These are phyloP conservation scores for Polylopha cassiicola DNA, from an alignment of 2,888 invertebrate species.

Conservation along the genomic window DNA sequence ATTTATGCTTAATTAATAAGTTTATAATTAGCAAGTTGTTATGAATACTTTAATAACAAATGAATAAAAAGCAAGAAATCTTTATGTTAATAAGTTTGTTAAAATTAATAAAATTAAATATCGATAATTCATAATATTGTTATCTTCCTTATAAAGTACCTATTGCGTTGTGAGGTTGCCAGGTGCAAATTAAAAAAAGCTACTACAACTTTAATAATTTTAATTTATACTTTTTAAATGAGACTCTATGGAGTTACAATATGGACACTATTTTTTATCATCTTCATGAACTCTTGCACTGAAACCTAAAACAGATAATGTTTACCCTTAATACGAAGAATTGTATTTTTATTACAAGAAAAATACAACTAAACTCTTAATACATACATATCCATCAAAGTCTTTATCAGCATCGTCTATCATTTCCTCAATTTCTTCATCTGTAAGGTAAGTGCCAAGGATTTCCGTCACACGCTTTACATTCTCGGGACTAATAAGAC, in stretches of 20 bases:
- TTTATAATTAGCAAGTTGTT: too few relatives aligned
- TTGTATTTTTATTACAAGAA: too few relatives aligned
- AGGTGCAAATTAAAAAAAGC: constrained; percentile 5
- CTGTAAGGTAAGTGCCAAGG: constrained; percentile 52
- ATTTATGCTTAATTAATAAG: too few relatives aligned
- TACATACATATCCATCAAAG: constrained; percentile 56
- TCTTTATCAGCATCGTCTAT: constrained; percentile 69
- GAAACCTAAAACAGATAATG: constrained; percentile 48
- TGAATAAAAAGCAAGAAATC: too few relatives aligned
- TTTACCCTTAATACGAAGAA: too few relatives aligned
- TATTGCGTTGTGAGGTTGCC: background rate
- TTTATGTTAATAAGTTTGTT: too few relatives aligned
- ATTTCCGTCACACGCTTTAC: constrained; percentile 55
- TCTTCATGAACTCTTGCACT: constrained; percentile 63
- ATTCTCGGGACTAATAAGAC: constrained; percentile 59
- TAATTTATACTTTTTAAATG: background rate
- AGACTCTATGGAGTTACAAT: constrained; percentile 54
- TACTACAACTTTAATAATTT: background rate
- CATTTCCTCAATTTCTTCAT: constrained; percentile 72
- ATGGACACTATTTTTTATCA: constrained; percentile 60
- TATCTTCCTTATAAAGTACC: constrained; percentile 8
- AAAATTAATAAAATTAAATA: too few relatives aligned
- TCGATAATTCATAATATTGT: too few relatives aligned
- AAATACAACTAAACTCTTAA: too few relatives aligned
- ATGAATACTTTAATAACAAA: too few relatives aligned